Base-by-base conservation (phyloP, 2,888 invertebrate genomes). In the Caenorhabditis sinica region DNA sequence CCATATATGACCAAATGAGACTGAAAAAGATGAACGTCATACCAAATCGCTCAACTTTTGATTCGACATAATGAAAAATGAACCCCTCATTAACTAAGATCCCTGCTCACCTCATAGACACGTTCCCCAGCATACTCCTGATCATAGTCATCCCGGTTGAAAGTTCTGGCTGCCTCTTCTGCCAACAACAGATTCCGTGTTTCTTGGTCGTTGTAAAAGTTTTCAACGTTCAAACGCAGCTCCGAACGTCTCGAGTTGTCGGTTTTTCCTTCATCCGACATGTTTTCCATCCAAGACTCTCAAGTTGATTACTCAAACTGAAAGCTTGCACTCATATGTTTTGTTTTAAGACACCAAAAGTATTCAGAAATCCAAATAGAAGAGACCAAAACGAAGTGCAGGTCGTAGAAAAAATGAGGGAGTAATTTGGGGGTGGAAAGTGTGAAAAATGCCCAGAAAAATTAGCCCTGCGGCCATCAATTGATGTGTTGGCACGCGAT, bases 191-290 rank as follows among this genome's bases (percentile, higher is more conserved):
- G 33, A 25, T 83, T 81, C 17, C 83, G 53, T 20, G 80, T 76
- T 45, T 87, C 87, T 63, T 83, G 82, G 72, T 86, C 79, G 45
- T 75, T 66, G 43, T 84, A 83, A 33, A 87, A 86, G 25, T 72
- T 73, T 1, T 81, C 51, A 8, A 87, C 86, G 53, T 86, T 85
- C 56, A 87, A 65, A 40, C 82, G 86, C 25, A 87, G 68, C 56
- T 87, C 87, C 8, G 83, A 71, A 20, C 58, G 25, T 45, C 36
- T 51, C 13, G 61, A 79, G 36, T 79, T 79, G 28, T 80, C 69
- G 11, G 30, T 11, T 49, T 66, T 66, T 33, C 23, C 51, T 20
- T 69, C 69, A 11, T 56, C 40, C 25, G 51, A 6, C 68, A 68
- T 69, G 25, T 28, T 65, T 63, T 63, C 17, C 33, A n/a, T 71